A percentile compares a stretch with the other conserved stretches of the same genome.
phyloP scores from a whole-genome alignment of 2,113 vertebrate genomes.

The Peromyscus californicus region DNA sequence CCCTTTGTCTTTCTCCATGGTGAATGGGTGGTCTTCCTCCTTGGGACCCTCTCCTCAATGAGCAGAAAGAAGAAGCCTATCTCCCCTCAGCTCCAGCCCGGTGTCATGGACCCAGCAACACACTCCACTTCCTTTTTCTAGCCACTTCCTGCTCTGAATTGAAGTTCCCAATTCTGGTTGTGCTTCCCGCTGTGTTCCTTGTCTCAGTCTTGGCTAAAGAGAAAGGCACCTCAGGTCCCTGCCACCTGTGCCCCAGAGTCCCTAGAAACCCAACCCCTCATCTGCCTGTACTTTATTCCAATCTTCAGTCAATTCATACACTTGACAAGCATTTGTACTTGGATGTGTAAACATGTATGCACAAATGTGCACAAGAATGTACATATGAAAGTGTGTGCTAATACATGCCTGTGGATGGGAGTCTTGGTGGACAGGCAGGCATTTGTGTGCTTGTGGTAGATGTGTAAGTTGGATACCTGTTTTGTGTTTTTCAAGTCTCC shows the following conservation, averaged over 20 bases:
- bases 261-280: neutral
- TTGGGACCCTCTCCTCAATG: neutral
- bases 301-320: neutral
- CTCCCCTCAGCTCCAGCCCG: neutral
- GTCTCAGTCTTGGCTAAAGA: neutral
- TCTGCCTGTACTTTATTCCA: neutral
- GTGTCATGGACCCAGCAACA: neutral
- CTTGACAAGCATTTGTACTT: neutral
- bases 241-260: neutral
- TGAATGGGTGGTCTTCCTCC: too few species aligned
- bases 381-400: neutral
- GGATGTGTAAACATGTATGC: neutral
- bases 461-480: neutral
- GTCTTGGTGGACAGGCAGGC: too few species aligned
- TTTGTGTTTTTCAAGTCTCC: neutral
- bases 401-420: neutral
- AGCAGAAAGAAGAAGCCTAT: neutral
- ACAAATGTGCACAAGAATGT: neutral
- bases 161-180: neutral
- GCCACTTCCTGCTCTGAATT: neutral
- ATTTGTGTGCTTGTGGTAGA: neutral
- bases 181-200: neutral
- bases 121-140: accelerated
- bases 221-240: neutral
- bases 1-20: neutral